Conservation (phyloP, 2,797 vertebrate species). For the Catostomus latipinnis region DNA sequence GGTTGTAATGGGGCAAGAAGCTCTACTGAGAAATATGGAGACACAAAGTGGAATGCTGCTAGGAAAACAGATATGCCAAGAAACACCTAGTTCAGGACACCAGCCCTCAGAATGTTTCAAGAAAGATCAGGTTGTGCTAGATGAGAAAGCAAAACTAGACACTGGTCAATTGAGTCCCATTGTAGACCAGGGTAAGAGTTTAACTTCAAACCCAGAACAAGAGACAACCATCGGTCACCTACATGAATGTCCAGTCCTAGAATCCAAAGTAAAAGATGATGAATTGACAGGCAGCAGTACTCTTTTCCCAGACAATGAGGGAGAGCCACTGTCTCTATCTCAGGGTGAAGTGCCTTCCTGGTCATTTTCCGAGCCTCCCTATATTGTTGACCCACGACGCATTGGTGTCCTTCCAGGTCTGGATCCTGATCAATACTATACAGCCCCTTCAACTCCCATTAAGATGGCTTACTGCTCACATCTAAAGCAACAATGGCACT, state of each 20-base stretch:
- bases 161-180: slow-evolving; percentile 62
- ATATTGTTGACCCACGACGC: slow-evolving; percentile 75
- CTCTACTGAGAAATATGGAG: slow-evolving; percentile 76
- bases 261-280: slow-evolving; percentile 62
- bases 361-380: slow-evolving; percentile 80
- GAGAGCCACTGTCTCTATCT: slow-evolving; percentile 73
- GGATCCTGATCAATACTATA: slow-evolving; percentile 90
- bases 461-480: slow-evolving; percentile 77
- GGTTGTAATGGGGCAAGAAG: slow-evolving; percentile 94
- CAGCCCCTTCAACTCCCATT: slow-evolving; percentile 91
- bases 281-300: slow-evolving; percentile 62
- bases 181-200: slow-evolving; percentile 60
- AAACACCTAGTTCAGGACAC: slow-evolving; percentile 57
- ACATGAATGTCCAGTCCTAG: slow-evolving; percentile 55
- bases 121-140: slow-evolving; percentile 62
- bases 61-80: slow-evolving; percentile 47
- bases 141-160: slow-evolving; percentile 65
- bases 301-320: slow-evolving; percentile 61
- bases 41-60: slow-evolving; percentile 62
- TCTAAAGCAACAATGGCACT: slow-evolving; percentile 75
- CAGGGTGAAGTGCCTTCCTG: slow-evolving; percentile 91
- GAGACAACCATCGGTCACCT: slow-evolving; percentile 59
- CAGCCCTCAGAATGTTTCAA: slow-evolving; percentile 36
- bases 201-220: slow-evolving; percentile 34
- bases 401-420: slow-evolving; percentile 74